A percentile compares a stretch with the other conserved stretches of the same genome.
phyloP scores from a whole-genome alignment of 2,113 vertebrate genomes.

The Corythornis vintsioides region DNA sequence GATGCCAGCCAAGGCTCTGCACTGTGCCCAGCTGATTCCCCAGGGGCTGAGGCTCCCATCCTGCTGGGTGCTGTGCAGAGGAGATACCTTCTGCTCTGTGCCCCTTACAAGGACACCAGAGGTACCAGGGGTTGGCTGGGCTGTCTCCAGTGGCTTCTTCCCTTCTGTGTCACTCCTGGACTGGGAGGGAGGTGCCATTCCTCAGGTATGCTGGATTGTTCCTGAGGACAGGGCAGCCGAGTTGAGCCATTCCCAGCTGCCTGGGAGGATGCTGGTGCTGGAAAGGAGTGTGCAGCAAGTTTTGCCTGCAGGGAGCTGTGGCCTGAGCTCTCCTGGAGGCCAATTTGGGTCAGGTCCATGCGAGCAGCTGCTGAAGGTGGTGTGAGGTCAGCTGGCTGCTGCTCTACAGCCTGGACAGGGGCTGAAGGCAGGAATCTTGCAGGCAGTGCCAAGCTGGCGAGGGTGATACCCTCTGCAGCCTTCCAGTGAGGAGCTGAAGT shows the following conservation, averaged over 20 bases:
- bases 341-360: not conserved
- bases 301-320: not conserved
- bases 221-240: rapidly evolving
- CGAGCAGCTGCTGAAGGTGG: not conserved
- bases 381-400: not conserved
- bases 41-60: not conserved
- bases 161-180: not conserved
- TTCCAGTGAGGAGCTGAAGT: not conserved
- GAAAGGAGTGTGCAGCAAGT: rapidly evolving
- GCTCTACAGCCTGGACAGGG: not conserved
- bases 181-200: not conserved
- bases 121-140: rapidly evolving
- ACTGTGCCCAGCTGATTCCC: rapidly evolving
- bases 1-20: not conserved
- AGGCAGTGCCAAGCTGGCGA: not conserved
- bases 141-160: not conserved
- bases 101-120: not conserved
- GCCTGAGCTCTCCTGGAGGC: not conserved
- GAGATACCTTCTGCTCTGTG: rapidly evolving
- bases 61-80: not conserved
- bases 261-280: not conserved
- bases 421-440: not conserved
- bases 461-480: not conserved
- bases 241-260: not conserved
- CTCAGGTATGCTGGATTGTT: not conserved